Evolutionary conservation across 1,140 invertebrate genomes (phyloP).

Genomic region (Portunus trituberculatus): DNA sequence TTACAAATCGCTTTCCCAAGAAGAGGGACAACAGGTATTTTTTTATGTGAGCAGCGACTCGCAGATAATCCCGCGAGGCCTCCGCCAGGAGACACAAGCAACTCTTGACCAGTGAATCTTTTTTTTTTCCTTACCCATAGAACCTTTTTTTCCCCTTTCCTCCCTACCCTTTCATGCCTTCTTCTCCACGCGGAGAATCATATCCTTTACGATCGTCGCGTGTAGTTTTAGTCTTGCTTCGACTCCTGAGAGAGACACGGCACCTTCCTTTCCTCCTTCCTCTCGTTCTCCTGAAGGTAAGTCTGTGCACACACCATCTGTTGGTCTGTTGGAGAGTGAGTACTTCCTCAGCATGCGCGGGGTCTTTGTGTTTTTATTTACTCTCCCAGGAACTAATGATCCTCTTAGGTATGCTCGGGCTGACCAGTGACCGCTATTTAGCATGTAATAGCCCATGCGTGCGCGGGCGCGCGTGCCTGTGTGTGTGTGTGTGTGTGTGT

Average conservation of each 20-base stretch:
- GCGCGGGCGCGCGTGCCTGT: not conserved
- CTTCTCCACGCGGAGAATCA: slow-evolving; percentile 15
- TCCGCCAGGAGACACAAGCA: slow-evolving; percentile 24
- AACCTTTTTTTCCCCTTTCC: slow-evolving; percentile 28
- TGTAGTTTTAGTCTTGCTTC: slow-evolving; percentile 57
- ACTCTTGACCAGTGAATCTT: slow-evolving; percentile 45
- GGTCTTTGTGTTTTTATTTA: slow-evolving; percentile 50
- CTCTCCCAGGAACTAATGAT: slow-evolving; percentile 38
- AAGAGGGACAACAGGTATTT: slow-evolving; percentile 22
- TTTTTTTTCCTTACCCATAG: slow-evolving; percentile 45
- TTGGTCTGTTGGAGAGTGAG: not conserved
- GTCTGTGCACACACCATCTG: not conserved
- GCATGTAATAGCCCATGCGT: slow-evolving; percentile 38
- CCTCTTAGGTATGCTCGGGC: slow-evolving; percentile 51
- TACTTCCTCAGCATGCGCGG: not conserved
- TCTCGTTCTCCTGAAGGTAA: not conserved
- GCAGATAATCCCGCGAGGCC: slow-evolving; percentile 49
- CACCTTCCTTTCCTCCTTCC: not conserved
- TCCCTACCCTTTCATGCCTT: slow-evolving; percentile 60
- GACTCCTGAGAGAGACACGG: not conserved
- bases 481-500: not conserved
- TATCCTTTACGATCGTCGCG: slow-evolving; percentile 51
- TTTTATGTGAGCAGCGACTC: slow-evolving; percentile 42
- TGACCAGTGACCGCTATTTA: slow-evolving; percentile 59
- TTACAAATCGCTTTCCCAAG: slow-evolving; percentile 44